Evolutionary conservation across 2,113 vertebrate species (phyloP).

Genomic region (Potamarius usumacintae): DNA sequence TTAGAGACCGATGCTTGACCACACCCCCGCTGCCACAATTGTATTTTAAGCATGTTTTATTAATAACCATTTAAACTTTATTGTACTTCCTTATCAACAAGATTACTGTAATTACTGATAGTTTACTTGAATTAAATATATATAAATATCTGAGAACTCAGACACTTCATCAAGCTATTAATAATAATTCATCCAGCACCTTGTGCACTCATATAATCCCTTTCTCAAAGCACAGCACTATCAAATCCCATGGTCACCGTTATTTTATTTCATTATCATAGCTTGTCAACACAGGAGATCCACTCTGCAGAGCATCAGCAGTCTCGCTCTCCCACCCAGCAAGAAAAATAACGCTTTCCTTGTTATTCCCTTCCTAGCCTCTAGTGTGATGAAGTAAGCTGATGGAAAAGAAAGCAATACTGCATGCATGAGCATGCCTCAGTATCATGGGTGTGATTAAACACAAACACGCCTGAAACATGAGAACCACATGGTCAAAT

Average conservation of each 20-base stretch:
- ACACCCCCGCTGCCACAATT: too few relatives aligned
- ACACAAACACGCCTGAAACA: background rate
- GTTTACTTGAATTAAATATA: background rate
- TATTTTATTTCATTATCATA: background rate
- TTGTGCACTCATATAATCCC: background rate
- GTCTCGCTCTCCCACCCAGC: background rate
- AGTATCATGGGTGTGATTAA: slow-evolving; percentile 19
- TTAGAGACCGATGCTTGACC: too few relatives aligned
- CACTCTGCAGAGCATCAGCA: background rate
- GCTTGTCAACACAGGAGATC: slow-evolving; percentile 3
- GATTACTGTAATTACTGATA: too few relatives aligned
- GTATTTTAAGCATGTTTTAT: too few relatives aligned
- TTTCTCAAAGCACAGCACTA: background rate
- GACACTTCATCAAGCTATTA: background rate
- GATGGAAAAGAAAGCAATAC: slow-evolving; percentile 30
- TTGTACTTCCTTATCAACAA: too few relatives aligned
- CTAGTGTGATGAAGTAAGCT: slow-evolving; percentile 9
- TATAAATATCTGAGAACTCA: background rate
- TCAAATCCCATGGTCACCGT: background rate
- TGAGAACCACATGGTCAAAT: slow-evolving; percentile 4
- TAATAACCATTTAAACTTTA: too few relatives aligned
- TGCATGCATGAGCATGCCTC: background rate
- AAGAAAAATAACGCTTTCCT: slow-evolving; percentile 17
- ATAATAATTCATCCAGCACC: background rate
- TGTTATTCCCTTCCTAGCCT: background rate